Evolutionary conservation across 2,113 vertebrate genomes (phyloP), one percentile per base, ranked within the genome.

Genomic region (Pelvicachromis taeniatus): DNA sequence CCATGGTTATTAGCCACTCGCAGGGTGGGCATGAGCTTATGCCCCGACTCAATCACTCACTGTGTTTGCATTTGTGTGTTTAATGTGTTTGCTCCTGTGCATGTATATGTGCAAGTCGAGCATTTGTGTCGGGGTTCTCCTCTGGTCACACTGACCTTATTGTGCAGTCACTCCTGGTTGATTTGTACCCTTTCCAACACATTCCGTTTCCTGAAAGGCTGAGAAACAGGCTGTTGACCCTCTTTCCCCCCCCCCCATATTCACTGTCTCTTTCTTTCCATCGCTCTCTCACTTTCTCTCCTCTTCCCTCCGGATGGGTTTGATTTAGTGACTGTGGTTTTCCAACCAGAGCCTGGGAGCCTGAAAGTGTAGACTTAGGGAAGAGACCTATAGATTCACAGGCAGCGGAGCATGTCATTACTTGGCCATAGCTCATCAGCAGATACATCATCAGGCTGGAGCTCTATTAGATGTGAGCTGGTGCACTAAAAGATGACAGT

Each of bases 1-100:
- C 97, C 97, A 95, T 75, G 77, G 82, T 94, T 95, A 95, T 93
- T 91, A 94, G 90, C 93, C 93, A 95, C 95, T 95, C 89, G 90
- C 84, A 94, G 94, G 95, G 92, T 91, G 91, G 90, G 87, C 92
- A 93, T 78, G 88, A 92, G 94, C 91, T 91, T 87, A 83, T 82
- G 86, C 88, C 85, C 90, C 68, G 82, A 93, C 88, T 95, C 92
- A 93, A 91, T 94, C 92, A 85, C 88, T 93, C 21, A 78, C 90
- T 85, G 83, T 92, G 91, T 92, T 88, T 87, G 94, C 89, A 80
- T 89, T 89, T 91, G 88, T 87, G 89, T 82, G 65, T 77, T 88
- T 84, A 80, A 90, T 85, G 91, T 88, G 92, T 93, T 92, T 93
- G 92, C 92, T 88, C 93, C 91, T 88, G 91, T 89, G 88, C 17